Evolutionary conservation across 2,113 vertebrate genomes (phyloP).

Genomic region (Theristicus caerulescens): DNA sequence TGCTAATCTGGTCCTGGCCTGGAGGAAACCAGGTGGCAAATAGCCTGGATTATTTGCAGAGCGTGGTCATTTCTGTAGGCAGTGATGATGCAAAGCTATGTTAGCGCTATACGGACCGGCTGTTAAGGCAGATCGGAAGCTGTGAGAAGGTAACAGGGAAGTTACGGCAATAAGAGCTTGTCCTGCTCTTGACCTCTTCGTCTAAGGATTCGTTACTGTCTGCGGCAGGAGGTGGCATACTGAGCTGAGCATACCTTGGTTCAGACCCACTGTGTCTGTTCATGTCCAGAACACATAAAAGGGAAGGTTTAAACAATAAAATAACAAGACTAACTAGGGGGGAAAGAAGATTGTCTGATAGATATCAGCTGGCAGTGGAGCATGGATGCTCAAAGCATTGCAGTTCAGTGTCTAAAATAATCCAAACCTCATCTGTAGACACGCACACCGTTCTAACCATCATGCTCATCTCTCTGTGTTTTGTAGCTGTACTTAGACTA

Average conservation of each 20-base stretch:
- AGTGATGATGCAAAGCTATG: background rate
- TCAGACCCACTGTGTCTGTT: background rate
- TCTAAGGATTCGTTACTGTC: background rate
- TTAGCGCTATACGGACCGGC: background rate
- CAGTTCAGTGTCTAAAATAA: background rate
- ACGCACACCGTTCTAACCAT: background rate
- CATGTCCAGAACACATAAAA: background rate
- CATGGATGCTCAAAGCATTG: background rate
- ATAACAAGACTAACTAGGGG: background rate
- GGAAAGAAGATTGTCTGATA: background rate
- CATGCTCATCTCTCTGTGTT: background rate
- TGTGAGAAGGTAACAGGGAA: background rate
- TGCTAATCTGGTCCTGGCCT: background rate
- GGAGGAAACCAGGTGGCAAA: background rate
- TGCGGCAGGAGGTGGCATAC: background rate
- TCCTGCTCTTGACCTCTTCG: background rate
- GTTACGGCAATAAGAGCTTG: background rate
- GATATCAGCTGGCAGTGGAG: background rate
- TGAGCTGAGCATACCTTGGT: background rate
- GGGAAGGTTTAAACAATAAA: background rate
- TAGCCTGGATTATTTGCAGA: background rate
- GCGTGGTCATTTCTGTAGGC: background rate
- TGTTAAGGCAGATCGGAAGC: background rate
- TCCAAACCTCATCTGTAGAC: background rate
- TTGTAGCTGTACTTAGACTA: background rate